Evolutionary conservation across 2,797 vertebrate genomes (phyloP).

Genomic region (Ptychadena robeensis): DNA sequence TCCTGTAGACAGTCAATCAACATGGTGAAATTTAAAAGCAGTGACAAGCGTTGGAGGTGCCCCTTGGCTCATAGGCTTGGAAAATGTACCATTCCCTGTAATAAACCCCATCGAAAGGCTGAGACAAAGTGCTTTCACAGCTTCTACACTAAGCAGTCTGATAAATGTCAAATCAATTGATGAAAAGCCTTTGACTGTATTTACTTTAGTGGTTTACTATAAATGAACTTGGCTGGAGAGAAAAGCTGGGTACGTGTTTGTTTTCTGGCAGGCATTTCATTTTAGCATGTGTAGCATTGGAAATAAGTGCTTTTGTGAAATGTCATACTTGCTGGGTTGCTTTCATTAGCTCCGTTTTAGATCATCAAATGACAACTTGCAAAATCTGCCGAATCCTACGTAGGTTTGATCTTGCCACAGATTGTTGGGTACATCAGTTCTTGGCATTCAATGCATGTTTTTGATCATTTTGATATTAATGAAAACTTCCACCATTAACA

Average conservation of each 20-base stretch:
- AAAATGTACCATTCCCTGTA: constrained; percentile 2
- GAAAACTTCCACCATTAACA: background rate
- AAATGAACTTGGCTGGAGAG: constrained; percentile 48
- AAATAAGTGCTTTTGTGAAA: constrained; percentile 34
- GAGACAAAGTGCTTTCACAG: constrained; percentile 36
- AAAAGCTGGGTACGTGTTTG: constrained; percentile 34
- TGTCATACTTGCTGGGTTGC: constrained; percentile 17
- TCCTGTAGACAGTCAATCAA: constrained; percentile 3
- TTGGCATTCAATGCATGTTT: background rate
- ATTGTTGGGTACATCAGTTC: constrained; percentile 25
- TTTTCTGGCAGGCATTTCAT: constrained; percentile 43
- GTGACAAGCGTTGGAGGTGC: background rate
- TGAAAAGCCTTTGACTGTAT: constrained; percentile 45
- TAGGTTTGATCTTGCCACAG: background rate
- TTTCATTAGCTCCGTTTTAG: background rate
- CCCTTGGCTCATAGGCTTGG: constrained; percentile 8
- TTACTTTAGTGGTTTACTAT: constrained; percentile 47
- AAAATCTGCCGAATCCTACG: background rate
- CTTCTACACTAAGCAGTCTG: constrained; percentile 25
- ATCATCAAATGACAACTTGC: background rate
- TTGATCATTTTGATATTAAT: background rate
- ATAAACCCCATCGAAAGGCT: constrained; percentile 25
- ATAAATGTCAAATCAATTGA: constrained; percentile 59
- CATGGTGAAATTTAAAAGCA: background rate
- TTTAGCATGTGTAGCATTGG: constrained; percentile 36